phyloP scores from a whole-genome alignment of 2,113 vertebrate species.

The Phyllostomus discolor region DNA sequence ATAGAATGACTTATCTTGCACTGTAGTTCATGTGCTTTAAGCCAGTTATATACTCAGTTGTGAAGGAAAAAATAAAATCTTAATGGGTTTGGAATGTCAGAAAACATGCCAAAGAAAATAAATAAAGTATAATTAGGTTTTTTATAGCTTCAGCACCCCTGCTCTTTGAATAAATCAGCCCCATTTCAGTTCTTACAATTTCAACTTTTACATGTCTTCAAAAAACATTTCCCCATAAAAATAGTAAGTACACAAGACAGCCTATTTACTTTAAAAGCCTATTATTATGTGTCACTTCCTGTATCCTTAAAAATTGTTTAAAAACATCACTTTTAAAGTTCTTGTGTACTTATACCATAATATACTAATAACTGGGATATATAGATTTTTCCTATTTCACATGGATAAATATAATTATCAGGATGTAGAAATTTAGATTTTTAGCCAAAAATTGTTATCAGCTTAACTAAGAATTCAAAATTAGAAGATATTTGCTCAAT shows the following conservation, averaged over 20 bases:
- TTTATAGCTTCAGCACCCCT: neutral
- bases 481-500: neutral
- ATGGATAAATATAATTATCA: neutral
- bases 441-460: neutral
- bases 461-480: neutral
- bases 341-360: neutral
- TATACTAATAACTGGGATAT: neutral
- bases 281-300: neutral
- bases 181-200: neutral
- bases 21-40: neutral
- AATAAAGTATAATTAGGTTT: neutral
- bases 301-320: neutral
- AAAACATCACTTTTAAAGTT: neutral
- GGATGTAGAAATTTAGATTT: neutral
- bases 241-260: neutral
- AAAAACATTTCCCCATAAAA: neutral
- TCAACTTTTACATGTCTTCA: neutral
- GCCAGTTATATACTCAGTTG: neutral
- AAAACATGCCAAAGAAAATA: neutral
- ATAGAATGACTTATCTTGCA: neutral
- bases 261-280: neutral
- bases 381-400: neutral
- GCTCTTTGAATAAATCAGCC: neutral
- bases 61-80: constrained; percentile 30
- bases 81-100: neutral